Base-by-base conservation (phyloP, 2,113 vertebrate genomes). In the Neofelis nebulosa region DNA sequence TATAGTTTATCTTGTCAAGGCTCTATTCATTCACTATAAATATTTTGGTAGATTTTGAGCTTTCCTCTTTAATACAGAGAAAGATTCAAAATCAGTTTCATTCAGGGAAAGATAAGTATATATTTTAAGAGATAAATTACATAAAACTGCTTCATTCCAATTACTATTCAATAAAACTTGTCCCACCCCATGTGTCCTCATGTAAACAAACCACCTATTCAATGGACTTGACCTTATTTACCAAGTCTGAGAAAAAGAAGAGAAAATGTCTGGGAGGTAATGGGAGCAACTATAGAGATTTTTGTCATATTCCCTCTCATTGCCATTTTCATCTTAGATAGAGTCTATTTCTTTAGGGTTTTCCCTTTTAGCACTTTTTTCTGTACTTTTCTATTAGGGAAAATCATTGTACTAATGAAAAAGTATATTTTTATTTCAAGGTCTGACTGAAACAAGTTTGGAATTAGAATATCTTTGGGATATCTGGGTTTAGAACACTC, bases 181-280 rank as follows among this genome's bases (percentile, higher is more conserved):
- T 38, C 81, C 38, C 45, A 45, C 7, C 45, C 71, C 65, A 4
- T 11, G 7, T 48, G 19, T 36, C 15, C 27, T 61, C 69, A 15
- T 94, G 78, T 78, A 61, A 91, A 96, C n/a, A 86, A 95, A 91
- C 21, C 90, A 15, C 2, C 31, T 73, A 27, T 36, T 80, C 48
- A 81, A 86, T 71, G 11, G 33, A 91, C 89, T 91, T 94, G 83
- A 96, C 36, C 50, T 96, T 94, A 93, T 65, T 91, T 91, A 73
- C 38, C 36, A 76, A 85, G 38, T 29, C 36, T 84, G 82, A 50
- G 50, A 50, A 89, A 97, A 66, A 57, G 71, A 61, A 18, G 95
- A 38, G 68, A 41, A 83, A 82, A 52, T 76, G 63, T 52, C 36
- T 55, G 19, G 27, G 25, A 82, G n/a, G 23, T 78, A 65, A 36